Evolutionary conservation across 2,797 vertebrate species (phyloP).

Genomic region (Sus cebifrons): DNA sequence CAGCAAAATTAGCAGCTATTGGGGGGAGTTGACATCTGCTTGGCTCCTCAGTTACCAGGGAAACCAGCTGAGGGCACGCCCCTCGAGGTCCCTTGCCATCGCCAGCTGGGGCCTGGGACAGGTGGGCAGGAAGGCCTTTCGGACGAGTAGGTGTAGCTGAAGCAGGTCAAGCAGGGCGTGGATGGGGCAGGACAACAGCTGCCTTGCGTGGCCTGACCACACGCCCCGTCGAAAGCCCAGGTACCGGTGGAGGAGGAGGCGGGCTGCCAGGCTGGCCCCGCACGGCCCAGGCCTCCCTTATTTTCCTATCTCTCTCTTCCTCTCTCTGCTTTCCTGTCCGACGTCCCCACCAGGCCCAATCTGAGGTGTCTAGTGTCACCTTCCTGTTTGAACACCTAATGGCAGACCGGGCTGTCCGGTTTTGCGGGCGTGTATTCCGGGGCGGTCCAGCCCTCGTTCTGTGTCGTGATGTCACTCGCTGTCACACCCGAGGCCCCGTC

Average conservation of each 20-base stretch:
- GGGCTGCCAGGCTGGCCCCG: too few relatives aligned
- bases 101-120: background rate
- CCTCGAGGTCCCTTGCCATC: background rate
- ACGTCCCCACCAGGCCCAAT: background rate
- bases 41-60: background rate
- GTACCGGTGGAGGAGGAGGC: background rate
- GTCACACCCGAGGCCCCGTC: fast-evolving
- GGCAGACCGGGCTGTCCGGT: background rate
- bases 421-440: fast-evolving
- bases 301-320: background rate
- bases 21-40: too few relatives aligned
- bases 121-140: fast-evolving
- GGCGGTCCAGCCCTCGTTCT: background rate
- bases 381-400: background rate
- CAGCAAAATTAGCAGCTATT: too few relatives aligned
- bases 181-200: background rate
- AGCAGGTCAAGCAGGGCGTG: background rate
- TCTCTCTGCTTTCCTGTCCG: fast-evolving
- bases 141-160: background rate
- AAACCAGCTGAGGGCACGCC: background rate
- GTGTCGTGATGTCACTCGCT: background rate
- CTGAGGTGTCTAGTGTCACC: background rate
- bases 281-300: background rate
- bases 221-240: too few relatives aligned
- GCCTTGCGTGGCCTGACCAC: background rate